Conservation (phyloP, 2,888 invertebrate genomes). For the Andrena camellia region DNA sequence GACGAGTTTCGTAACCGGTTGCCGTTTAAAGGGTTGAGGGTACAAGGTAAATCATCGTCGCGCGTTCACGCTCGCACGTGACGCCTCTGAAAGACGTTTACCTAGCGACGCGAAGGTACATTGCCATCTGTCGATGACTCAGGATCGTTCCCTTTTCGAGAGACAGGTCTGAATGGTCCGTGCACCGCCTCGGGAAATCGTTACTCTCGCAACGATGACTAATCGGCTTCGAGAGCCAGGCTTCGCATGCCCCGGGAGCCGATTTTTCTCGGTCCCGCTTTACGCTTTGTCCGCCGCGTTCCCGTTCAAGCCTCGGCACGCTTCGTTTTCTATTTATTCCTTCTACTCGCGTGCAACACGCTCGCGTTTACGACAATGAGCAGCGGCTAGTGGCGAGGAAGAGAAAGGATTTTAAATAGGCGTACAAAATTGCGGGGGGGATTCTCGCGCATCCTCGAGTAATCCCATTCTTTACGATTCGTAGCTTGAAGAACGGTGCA, state of each 20-base stretch:
- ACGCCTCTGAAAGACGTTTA: slow-evolving; percentile 41
- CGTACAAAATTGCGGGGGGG: slow-evolving; percentile 9
- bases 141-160: slow-evolving; percentile 63
- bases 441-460: neutral
- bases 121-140: slow-evolving; percentile 68
- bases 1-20: slow-evolving; percentile 31
- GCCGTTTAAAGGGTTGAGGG: slow-evolving; percentile 34
- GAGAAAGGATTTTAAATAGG: slow-evolving; percentile 45
- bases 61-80: slow-evolving; percentile 40
- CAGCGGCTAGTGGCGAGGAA: neutral
- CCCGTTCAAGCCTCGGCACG: slow-evolving; percentile 58
- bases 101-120: slow-evolving; percentile 52
- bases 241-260: slow-evolving; percentile 22
- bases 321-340: slow-evolving; percentile 17
- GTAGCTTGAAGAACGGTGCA: neutral
- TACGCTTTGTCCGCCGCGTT: slow-evolving; percentile 56
- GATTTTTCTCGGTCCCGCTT: slow-evolving; percentile 56
- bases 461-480: neutral
- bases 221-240: slow-evolving; percentile 43
- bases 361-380: slow-evolving; percentile 20
- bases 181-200: slow-evolving; percentile 53
- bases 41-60: slow-evolving; percentile 36
- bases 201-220: slow-evolving; percentile 64
- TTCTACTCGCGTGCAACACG: slow-evolving; percentile 6
- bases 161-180: slow-evolving; percentile 53